Evolutionary conservation across 2,113 vertebrate genomes (phyloP).

Genomic region (Murina feae): DNA sequence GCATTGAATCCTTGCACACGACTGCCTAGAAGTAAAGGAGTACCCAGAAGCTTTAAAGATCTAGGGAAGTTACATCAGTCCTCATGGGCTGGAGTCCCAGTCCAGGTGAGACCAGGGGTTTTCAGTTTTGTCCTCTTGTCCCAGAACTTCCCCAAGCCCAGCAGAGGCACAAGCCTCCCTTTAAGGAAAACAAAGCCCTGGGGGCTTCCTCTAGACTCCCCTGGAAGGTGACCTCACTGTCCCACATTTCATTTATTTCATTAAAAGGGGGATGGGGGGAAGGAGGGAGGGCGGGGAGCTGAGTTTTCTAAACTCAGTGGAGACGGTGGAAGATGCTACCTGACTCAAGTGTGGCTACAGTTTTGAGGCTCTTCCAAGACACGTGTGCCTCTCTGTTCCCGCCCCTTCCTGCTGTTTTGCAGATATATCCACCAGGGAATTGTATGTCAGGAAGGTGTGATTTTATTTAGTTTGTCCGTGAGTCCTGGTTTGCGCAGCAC

Average conservation of each 20-base stretch:
- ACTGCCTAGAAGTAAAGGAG: not conserved
- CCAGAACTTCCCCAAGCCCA: accelerated
- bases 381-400: constrained; percentile 15
- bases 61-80: accelerated
- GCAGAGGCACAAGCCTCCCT: not conserved
- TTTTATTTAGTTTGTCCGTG: not conserved
- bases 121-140: not conserved
- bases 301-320: not conserved
- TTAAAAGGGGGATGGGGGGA: not conserved
- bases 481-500: not conserved
- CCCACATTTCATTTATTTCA: not conserved
- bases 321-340: not conserved
- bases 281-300: no score
- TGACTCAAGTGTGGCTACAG: not conserved
- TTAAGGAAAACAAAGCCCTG: not conserved
- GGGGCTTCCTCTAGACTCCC: not conserved
- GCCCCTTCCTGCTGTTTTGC: constrained; percentile 72
- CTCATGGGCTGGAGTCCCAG: not conserved
- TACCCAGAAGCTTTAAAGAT: not conserved
- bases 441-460: constrained; percentile 28
- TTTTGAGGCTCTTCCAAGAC: constrained; percentile 12
- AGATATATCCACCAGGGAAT: constrained; percentile 15
- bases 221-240: accelerated
- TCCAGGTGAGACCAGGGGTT: accelerated
- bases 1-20: not conserved